These are phyloP conservation scores for Halichoerus grypus DNA, from an alignment of 2,113 vertebrate genomes.

Conservation along the genomic window DNA sequence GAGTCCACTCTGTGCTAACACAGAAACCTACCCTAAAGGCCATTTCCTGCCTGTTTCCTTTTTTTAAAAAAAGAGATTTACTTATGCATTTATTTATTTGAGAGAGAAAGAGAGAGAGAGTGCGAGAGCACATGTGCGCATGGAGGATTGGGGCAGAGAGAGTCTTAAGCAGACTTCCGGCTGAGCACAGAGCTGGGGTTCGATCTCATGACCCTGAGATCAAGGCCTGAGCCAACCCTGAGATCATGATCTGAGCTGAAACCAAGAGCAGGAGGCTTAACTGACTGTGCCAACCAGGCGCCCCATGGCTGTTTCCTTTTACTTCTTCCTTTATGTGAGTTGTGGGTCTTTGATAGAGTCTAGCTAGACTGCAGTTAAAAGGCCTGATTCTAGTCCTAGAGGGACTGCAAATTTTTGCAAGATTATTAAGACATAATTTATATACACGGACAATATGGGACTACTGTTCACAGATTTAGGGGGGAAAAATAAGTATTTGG, in stretches of 20 bases:
- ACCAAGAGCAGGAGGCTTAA: neutral
- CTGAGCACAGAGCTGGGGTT: neutral
- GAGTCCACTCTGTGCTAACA: neutral
- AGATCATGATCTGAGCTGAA: neutral
- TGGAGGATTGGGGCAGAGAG: neutral
- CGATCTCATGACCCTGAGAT: neutral
- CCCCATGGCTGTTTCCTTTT: neutral
- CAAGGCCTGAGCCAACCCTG: neutral
- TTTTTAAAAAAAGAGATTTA: neutral
- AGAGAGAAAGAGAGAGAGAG: neutral
- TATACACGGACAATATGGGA: neutral
- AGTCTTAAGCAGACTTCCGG: neutral
- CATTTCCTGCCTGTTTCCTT: neutral
- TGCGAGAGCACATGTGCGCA: neutral
- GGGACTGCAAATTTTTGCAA: neutral
- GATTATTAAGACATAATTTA: conserved; percentile 13
- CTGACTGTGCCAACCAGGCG: neutral
- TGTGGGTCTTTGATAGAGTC: neutral
- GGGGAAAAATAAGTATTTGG: neutral
- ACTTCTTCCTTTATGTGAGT: neutral
- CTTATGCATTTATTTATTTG: neutral
- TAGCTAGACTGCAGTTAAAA: neutral
- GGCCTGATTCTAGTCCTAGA: neutral
- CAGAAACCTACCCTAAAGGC: neutral
- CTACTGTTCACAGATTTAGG: neutral